phyloP scores from a whole-genome alignment of 53 echinoderm and acorn worm species.

The Hippasteria phrygiana region DNA sequence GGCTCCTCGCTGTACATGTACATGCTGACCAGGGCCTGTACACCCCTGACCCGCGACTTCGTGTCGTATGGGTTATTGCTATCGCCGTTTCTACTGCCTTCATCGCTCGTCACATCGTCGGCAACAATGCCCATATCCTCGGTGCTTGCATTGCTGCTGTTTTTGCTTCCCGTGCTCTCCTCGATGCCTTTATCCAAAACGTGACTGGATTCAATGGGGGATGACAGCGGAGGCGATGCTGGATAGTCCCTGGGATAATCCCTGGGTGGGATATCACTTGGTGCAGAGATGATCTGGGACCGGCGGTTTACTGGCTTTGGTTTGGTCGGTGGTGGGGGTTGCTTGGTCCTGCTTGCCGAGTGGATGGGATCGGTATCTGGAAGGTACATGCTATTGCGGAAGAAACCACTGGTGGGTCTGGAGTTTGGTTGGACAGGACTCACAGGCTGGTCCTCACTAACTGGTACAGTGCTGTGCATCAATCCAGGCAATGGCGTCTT shows the following conservation, averaged over 20 bases:
- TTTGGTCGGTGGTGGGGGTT: conserved; percentile 66
- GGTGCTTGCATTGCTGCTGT: conserved; percentile 43
- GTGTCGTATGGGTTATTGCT: conserved; percentile 26
- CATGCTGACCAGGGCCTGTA: conserved; percentile 57
- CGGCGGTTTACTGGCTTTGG: conserved; percentile 63
- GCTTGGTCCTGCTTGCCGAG: conserved; percentile 17
- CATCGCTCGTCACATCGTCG: conserved; percentile 36
- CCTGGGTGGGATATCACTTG: background rate
- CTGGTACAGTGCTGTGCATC: conserved; percentile 56
- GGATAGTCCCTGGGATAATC: background rate
- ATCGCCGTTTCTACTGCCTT: conserved; percentile 37
- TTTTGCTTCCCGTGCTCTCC: conserved; percentile 15
- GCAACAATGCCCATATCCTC: conserved; percentile 67
- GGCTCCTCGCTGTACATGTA: conserved; percentile 53
- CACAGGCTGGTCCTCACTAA: background rate
- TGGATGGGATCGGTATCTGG: conserved; percentile 64
- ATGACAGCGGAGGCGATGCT: background rate
- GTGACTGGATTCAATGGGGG: conserved; percentile 6
- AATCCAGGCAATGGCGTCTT: conserved; percentile 55
- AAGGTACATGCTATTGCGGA: conserved; percentile 68
- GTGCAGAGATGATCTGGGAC: conserved; percentile 21
- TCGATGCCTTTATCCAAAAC: background rate
- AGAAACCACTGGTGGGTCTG: conserved; percentile 49
- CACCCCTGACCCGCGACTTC: conserved; percentile 48
- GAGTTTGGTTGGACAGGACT: background rate